These are phyloP conservation scores for Teinopalpus imperialis DNA, from an alignment of 2,888 invertebrate species.

Conservation along the genomic window DNA sequence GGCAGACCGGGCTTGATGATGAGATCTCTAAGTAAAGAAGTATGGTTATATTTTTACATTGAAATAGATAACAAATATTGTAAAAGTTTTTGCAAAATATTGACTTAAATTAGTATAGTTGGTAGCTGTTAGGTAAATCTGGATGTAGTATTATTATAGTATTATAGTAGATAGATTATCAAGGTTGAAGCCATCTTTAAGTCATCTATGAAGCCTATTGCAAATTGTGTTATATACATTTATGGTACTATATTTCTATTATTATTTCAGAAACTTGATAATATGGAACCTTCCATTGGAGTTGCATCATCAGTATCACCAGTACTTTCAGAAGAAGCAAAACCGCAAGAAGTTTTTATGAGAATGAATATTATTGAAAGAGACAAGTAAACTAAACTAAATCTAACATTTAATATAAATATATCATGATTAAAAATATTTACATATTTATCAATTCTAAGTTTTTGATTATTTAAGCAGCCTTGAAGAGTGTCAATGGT, in stretches of 20 bases:
- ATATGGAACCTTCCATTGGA: slow-evolving; percentile 53
- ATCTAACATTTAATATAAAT: not conserved
- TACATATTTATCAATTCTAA: too few species aligned
- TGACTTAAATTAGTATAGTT: too few species aligned
- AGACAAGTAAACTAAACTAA: slow-evolving; percentile 55
- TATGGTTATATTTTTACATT: slow-evolving; percentile 31
- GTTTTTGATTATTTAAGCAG: slow-evolving; percentile 42
- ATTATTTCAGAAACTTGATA: slow-evolving; percentile 67
- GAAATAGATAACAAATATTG: too few species aligned
- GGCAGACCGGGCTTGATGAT: slow-evolving; percentile 75
- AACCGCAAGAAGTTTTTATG: slow-evolving; percentile 60
- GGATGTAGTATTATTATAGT: too few species aligned
- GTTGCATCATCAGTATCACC: slow-evolving; percentile 44
- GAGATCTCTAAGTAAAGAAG: slow-evolving; percentile 76
- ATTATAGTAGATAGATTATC: too few species aligned
- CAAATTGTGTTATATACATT: too few species aligned
- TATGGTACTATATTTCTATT: too few species aligned
- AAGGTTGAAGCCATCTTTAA: too few species aligned
- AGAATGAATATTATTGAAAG: slow-evolving; percentile 67
- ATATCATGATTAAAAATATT: not conserved
- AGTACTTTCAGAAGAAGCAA: slow-evolving; percentile 55
- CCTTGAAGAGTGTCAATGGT: slow-evolving; percentile 87
- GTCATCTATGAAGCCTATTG: too few species aligned
- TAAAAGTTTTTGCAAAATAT: too few species aligned
- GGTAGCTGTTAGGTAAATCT: too few species aligned